Evolutionary conservation across 2,888 invertebrate species (phyloP).

Genomic region (Tupiocoris notatus): DNA sequence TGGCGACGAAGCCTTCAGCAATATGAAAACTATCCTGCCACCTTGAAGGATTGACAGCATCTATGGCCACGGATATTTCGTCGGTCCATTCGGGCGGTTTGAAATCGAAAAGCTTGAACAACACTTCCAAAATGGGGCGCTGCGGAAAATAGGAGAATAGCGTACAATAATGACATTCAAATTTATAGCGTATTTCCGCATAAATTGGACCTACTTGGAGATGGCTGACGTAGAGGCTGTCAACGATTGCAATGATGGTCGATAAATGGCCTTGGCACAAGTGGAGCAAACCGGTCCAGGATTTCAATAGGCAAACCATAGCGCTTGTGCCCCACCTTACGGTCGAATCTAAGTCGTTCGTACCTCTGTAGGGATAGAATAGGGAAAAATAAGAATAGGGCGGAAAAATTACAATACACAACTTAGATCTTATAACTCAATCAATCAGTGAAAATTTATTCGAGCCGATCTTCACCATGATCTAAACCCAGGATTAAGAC

Average conservation of each 20-base stretch:
- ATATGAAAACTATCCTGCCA: conserved; percentile 80
- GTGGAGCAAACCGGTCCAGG: conserved; percentile 88
- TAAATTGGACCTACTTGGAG: conserved; percentile 40
- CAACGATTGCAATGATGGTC: conserved; percentile 43
- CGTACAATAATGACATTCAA: too few relatives aligned
- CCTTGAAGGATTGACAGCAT: conserved; percentile 80
- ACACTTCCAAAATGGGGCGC: conserved; percentile 88
- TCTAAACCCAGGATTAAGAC: too few relatives aligned
- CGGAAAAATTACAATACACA: too few relatives aligned
- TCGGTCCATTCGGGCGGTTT: conserved; percentile 91
- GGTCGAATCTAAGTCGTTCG: conserved; percentile 27
- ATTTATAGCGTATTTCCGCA: too few relatives aligned
- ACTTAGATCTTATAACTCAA: too few relatives aligned
- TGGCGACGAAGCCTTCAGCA: conserved; percentile 91
- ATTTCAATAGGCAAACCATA: conserved; percentile 77
- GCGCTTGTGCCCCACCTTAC: conserved; percentile 45
- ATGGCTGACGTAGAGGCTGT: conserved; percentile 45
- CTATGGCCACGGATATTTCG: conserved; percentile 82
- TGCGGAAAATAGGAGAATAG: too few relatives aligned
- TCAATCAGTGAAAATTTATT: too few relatives aligned
- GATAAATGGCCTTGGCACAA: conserved; percentile 64
- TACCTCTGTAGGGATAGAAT: conserved; percentile 32
- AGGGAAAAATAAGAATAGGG: too few relatives aligned
- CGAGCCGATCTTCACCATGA: too few relatives aligned
- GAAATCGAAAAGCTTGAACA: conserved; percentile 74